These are phyloP conservation scores for Lepus timidus DNA, from an alignment of 2,113 vertebrate genomes.

Conservation along the genomic window DNA sequence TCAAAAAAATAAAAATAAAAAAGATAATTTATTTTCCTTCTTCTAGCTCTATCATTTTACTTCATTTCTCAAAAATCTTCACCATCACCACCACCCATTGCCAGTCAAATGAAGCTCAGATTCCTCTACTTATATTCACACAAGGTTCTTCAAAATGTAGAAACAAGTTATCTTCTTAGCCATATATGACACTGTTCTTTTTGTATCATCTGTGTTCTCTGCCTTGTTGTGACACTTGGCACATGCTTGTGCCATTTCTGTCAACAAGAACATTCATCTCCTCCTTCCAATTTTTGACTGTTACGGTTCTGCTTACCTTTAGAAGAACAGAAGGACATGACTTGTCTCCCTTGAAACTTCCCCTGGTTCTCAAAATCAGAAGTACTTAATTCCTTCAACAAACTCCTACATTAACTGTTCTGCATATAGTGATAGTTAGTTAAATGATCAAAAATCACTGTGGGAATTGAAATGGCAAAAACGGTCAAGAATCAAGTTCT, in stretches of 20 bases:
- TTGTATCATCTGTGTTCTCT: background rate
- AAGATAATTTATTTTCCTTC: background rate
- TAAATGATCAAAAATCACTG: background rate
- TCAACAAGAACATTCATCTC: background rate
- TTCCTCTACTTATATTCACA: background rate
- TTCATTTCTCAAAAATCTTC: background rate
- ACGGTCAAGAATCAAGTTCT: background rate
- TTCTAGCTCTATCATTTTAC: background rate
- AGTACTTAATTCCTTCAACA: background rate
- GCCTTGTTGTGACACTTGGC: background rate
- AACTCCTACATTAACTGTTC: background rate
- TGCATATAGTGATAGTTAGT: background rate
- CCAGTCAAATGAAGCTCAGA: background rate
- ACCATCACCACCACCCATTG: background rate
- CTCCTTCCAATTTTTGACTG: background rate
- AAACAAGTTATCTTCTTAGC: background rate
- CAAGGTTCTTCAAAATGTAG: background rate
- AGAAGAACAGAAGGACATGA: background rate
- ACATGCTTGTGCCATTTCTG: background rate
- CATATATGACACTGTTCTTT: background rate
- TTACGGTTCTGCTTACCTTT: background rate
- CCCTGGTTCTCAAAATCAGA: background rate
- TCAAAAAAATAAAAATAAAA: no score
- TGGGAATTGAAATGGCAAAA: background rate
- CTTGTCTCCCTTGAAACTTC: background rate